phyloP scores from a whole-genome alignment of 2,113 vertebrate genomes.

The Polypterus senegalus region DNA sequence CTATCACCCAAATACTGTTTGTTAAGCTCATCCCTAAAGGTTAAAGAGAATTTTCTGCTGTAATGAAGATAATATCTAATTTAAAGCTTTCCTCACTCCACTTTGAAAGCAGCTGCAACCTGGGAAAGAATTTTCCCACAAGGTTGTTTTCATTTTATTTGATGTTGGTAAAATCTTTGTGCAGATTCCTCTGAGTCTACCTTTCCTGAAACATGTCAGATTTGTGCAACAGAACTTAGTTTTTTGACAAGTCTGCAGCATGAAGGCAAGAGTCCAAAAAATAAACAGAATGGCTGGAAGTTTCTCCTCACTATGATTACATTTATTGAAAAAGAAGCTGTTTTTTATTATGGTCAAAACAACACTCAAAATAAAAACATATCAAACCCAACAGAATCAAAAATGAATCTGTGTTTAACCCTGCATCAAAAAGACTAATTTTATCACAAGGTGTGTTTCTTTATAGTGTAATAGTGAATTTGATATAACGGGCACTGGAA shows the following conservation, averaged over 20 bases:
- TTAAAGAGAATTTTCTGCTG: constrained; percentile 13
- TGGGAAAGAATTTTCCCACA: constrained; percentile 22
- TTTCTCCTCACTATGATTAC: constrained; percentile 20
- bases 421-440: too few species aligned
- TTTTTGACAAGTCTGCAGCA: constrained; percentile 34
- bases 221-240: constrained; percentile 27
- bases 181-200: constrained; percentile 32
- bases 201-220: constrained; percentile 38
- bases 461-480: too few species aligned
- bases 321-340: constrained; percentile 14
- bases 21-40: constrained; percentile 12
- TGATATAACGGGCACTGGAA: too few species aligned
- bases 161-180: constrained; percentile 36
- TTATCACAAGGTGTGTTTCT: too few species aligned
- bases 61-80: constrained; percentile 22
- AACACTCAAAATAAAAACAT: too few species aligned
- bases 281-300: constrained; percentile 18
- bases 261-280: constrained; percentile 29
- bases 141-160: constrained; percentile 37
- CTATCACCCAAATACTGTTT: background rate
- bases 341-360: too few species aligned
- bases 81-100: constrained; percentile 20
- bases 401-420: too few species aligned
- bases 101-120: constrained; percentile 29
- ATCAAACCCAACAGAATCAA: too few species aligned